Evolutionary conservation across 2,888 invertebrate species (phyloP), one percentile per base, ranked within the genome.

Genomic region (Heliconius ismenius): DNA sequence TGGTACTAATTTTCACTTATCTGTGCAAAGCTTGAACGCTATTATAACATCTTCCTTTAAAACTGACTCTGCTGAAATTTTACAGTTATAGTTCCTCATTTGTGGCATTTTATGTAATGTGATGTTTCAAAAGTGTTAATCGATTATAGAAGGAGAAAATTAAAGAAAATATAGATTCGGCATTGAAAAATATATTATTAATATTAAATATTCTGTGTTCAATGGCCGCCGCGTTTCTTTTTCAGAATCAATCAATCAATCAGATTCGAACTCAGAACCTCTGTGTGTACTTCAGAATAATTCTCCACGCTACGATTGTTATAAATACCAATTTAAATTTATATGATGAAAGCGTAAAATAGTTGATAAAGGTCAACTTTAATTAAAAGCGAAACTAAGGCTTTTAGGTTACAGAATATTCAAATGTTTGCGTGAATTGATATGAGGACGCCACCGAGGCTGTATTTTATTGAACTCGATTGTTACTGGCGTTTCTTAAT

Each of bases 341-440:
- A 65, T 65, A 39, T 39, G 65, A 65, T 65, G n/a, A 65, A 36
- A 65, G 64, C 64, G 64, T 65, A 21, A 65, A 65, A 65, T 36
- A 36, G 64, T 36, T 65, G 36, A 65, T 65, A 65, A 65, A 65
- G 36, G 39, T 65, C 13, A 39, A 36, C 15, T 65, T 65, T 65
- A 65, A 65, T 65, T 65, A 39, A 65, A 65, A 65, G 13, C n/a
- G n/a, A 24, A 39, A 18, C n/a, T 65, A n/a, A 65, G n/a, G n/a
- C n/a, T 7, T 39, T 65, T 65, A 65, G 21, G 28, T 65, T 36
- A 64, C 32, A 32, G 18, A 54, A 32, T 64, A 64, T 64, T 28
- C 15, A 32, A 32, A 64, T 32, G 32, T 32, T 21, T 15, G 21
- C 32, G 18, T 32, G 64, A 65, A 62, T 26, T 62, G 26, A 62